Evolutionary conservation across 2,113 vertebrate species (phyloP), one percentile per base, ranked within the genome.

Genomic region (Synchiropus splendidus): DNA sequence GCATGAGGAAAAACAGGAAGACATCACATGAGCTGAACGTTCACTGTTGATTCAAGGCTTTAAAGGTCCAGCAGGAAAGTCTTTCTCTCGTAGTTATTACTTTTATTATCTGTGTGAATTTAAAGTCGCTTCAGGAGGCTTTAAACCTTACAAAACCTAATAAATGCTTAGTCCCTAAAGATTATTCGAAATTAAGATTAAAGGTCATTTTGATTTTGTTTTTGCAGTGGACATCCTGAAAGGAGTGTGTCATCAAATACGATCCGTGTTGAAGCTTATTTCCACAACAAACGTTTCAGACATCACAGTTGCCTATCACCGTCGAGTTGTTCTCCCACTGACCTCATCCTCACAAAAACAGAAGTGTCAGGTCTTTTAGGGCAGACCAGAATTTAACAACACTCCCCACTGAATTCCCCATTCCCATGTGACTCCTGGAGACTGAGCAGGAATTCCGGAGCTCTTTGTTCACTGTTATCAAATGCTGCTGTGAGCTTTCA

Each of bases 321-420:
- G n/a, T n/a, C n/a, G 27, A 18, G 27, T 10, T 59, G 53, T 33
- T 43, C 60, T 67, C 62, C 47, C 53, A 35, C 1, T 79, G 72
- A 80, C 64, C 63, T 82, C 75, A 75, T 62, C 40, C 12, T 6
- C 17, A 6, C 13, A 34, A 43, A 49, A 15, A 16, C 27, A 17
- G 38, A 40, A 30, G 18, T 42, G 0, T 6, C 49, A 45, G 35
- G 17, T 31, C 30, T 15, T 17, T 49, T 37, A 48, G 36, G 55
- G 40, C 18, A 1, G 1, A 6, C 2, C 10, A 61, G 51, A 34
- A 15, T 59, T 47, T 42, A 63, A 72, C 40, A 21, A 50, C 64
- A 67, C 73, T 72, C 60, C 64, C 12, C 1, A 51, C 47, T 31
- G 31, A 62, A 66, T 77, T 78, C 66, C 69, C 54, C 32, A 48